Base-by-base conservation (phyloP, 2,797 vertebrate genomes). In the Rhynchonycteris naso region DNA sequence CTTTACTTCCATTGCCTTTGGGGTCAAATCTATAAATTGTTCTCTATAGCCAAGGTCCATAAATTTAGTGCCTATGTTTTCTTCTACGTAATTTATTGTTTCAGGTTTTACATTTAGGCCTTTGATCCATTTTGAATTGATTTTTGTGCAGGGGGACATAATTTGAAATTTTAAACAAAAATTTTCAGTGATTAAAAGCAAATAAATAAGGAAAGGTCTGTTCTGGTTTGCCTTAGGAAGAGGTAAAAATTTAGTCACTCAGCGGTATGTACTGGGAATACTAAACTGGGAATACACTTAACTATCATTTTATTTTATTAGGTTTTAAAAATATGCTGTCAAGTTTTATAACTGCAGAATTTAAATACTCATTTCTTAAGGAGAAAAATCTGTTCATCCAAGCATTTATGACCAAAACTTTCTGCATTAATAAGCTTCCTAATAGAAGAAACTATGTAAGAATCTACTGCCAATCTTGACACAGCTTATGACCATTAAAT, bases 291-390 rank as follows among this genome's bases (percentile, higher is more conserved):
- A 81, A 80, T 82, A 56, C 61, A 56, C 47, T 79, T 85, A 90
- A 63, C n/a, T 85, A 65, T 80, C 61, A 76, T 86, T 80, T 96
- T 80, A 85, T 88, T 96, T 90, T 90, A 95, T 87, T 82, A 71
- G 83, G 15, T 71, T 91, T 95, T 90, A 5, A 81, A 89, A 91
- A 58, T 26, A 52, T 80, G 26, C 63, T 95, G 6, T 92, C 83
- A 95, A 90, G 79, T 50, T 95, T 97, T 93, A 97, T 91, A 81
- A 90, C 59, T 58, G 16, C 2, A 90, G 76, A 79, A 88, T 90
- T 96, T 95, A 96, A 91, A 93, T 71, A 79, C n/a, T 84, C 28
- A 84, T 95, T 88, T 96, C 81, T 96, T 96, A 93, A 83, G 88
- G 81, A 94, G 83, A 95, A 94, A 96, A 92, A 94, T 92, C 33